Evolutionary conservation across 2,113 vertebrate species (phyloP).

Genomic region (Gopherus flavomarginatus): DNA sequence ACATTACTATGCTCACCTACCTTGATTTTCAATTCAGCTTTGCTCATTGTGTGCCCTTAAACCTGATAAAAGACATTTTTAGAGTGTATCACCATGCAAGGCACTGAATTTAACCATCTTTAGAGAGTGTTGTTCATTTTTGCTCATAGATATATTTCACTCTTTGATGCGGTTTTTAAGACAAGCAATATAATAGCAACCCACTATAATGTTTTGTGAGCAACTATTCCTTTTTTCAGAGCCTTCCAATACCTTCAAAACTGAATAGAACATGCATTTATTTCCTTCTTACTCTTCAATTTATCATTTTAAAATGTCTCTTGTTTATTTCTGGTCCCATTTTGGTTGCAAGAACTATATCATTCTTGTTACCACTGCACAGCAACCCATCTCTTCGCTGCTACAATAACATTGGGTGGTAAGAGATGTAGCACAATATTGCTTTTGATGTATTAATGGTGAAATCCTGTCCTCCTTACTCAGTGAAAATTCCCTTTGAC

Average conservation of each 20-base stretch:
- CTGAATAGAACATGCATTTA: neutral
- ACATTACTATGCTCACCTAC: neutral
- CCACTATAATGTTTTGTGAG: neutral
- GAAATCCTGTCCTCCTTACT: neutral
- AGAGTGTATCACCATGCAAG: neutral
- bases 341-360: neutral
- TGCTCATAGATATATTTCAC: neutral
- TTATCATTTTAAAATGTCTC: neutral
- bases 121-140: neutral
- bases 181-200: neutral
- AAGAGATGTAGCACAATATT: neutral
- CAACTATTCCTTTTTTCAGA: neutral
- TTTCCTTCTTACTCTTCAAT: neutral
- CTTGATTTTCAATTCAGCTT: neutral
- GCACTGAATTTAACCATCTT: neutral
- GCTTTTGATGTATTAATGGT: neutral
- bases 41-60: neutral
- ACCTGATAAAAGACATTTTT: neutral
- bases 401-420: rapidly evolving
- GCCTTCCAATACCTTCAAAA: neutral
- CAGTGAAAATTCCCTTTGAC: neutral
- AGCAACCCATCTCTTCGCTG: neutral
- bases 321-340: neutral
- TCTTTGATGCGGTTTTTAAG: neutral
- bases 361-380: neutral